phyloP scores from a whole-genome alignment of 1,140 invertebrate species.

The Gryllus bimaculatus region DNA sequence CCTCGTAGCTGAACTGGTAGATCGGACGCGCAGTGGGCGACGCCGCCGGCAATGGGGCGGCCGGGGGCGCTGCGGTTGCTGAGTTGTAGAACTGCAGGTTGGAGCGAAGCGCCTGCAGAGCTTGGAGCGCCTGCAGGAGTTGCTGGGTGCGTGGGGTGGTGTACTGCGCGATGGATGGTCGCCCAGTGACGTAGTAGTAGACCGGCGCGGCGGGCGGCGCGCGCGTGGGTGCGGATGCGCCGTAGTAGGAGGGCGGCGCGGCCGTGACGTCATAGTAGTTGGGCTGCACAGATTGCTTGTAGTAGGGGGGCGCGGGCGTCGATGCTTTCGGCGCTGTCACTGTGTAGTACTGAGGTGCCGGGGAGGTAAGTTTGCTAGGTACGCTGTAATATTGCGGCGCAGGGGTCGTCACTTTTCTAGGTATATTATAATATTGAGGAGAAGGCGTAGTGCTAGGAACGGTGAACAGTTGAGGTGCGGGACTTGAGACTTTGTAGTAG shows the following conservation, averaged over 20 bases:
- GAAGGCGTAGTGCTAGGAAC: neutral
- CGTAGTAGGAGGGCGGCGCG: neutral
- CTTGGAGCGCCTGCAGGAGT: neutral
- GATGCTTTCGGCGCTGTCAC: neutral
- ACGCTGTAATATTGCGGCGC: neutral
- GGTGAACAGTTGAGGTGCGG: neutral
- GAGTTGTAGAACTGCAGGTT: neutral
- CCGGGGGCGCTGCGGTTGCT: neutral
- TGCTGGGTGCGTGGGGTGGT: neutral
- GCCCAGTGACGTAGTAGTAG: neutral
- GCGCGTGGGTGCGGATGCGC: neutral
- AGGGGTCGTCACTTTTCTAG: neutral
- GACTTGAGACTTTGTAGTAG: neutral
- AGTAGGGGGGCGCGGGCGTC: neutral
- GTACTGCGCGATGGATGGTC: neutral
- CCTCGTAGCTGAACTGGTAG: constrained; percentile 28
- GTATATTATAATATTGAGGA: neutral
- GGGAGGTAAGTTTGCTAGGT: neutral
- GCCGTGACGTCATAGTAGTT: neutral
- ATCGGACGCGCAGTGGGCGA: neutral
- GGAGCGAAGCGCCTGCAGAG: neutral
- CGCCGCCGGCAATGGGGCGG: neutral
- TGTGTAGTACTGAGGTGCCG: neutral
- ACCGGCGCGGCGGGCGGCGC: neutral
- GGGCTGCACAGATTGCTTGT: neutral